A percentile compares a stretch with the other conserved stretches of the same genome.
phyloP scores from a whole-genome alignment of 2,113 vertebrate genomes.

The Mola mola region DNA sequence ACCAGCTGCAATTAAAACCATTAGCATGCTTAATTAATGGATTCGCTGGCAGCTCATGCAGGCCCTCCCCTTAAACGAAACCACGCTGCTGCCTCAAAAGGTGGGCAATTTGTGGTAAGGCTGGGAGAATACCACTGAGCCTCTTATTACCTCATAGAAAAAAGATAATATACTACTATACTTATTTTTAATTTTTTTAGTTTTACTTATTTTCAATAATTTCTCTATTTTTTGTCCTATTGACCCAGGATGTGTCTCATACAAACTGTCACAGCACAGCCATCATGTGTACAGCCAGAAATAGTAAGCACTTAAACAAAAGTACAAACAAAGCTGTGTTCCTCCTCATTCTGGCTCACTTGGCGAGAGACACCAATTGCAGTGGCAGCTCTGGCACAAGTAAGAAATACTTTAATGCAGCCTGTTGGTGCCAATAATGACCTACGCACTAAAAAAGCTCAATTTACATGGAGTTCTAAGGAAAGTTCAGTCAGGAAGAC shows the following conservation, averaged over 20 bases:
- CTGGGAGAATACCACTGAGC: conserved; percentile 9
- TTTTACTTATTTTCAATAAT: background rate
- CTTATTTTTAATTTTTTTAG: too few species aligned
- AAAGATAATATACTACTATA: conserved; percentile 30
- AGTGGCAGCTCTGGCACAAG: conserved; percentile 41
- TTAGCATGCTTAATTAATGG: conserved; percentile 84
- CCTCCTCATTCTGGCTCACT: conserved; percentile 35
- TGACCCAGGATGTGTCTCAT: conserved; percentile 38
- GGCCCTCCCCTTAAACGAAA: conserved; percentile 62
- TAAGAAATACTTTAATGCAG: conserved; percentile 40
- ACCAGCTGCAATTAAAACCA: conserved; percentile 80
- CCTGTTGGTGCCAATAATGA: conserved; percentile 17
- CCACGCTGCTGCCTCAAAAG: conserved; percentile 57
- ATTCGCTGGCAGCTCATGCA: conserved; percentile 78
- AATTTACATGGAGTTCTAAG: background rate
- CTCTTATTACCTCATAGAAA: conserved; percentile 13
- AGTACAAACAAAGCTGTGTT: conserved; percentile 53
- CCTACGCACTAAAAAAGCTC: conserved; percentile 6
- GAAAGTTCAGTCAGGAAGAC: too few species aligned
- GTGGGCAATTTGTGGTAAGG: conserved; percentile 56
- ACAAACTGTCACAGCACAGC: conserved; percentile 20
- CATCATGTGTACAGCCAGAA: conserved; percentile 37
- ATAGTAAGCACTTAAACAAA: conserved; percentile 57
- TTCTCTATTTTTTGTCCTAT: conserved; percentile 10
- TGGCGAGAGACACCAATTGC: conserved; percentile 45